Percentiles rank a stretch among this genome's conserved stretches.
Evolutionary conservation across 1,140 invertebrate genomes (phyloP).

Genomic region (Heliconius himera): DNA sequence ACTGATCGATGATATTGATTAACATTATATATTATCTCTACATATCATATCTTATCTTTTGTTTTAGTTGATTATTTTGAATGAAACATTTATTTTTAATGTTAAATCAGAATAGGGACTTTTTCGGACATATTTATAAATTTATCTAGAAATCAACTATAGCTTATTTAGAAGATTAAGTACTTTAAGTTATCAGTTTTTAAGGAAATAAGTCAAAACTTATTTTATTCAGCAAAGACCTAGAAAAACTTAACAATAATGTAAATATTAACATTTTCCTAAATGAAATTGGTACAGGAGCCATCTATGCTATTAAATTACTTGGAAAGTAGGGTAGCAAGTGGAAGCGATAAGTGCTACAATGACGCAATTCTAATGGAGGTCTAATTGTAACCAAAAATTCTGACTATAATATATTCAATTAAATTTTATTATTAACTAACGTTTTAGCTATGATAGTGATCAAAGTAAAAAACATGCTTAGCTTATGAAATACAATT

Average conservation of each 20-base stretch:
- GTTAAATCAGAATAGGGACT: neutral
- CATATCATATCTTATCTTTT: slow-evolving; percentile 53
- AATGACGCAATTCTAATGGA: neutral
- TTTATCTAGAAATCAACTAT: neutral
- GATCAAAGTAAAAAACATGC: neutral
- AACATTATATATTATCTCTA: slow-evolving; percentile 44
- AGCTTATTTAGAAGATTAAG: too few species aligned
- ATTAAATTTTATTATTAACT: neutral
- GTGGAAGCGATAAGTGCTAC: neutral
- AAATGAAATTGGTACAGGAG: too few species aligned
- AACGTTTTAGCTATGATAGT: neutral
- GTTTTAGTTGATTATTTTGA: slow-evolving; percentile 46
- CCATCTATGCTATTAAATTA: too few species aligned
- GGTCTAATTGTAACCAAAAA: neutral
- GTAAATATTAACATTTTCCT: too few species aligned
- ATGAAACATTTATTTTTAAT: slow-evolving; percentile 7
- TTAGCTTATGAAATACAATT: neutral
- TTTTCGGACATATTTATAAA: neutral
- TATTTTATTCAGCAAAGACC: too few species aligned
- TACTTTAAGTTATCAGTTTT: too few species aligned
- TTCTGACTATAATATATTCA: neutral
- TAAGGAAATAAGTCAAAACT: too few species aligned
- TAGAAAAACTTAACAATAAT: too few species aligned
- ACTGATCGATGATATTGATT: slow-evolving; percentile 42
- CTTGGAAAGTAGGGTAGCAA: neutral